phyloP scores from a whole-genome alignment of 2,888 invertebrate species.

The Rhingia campestris region DNA sequence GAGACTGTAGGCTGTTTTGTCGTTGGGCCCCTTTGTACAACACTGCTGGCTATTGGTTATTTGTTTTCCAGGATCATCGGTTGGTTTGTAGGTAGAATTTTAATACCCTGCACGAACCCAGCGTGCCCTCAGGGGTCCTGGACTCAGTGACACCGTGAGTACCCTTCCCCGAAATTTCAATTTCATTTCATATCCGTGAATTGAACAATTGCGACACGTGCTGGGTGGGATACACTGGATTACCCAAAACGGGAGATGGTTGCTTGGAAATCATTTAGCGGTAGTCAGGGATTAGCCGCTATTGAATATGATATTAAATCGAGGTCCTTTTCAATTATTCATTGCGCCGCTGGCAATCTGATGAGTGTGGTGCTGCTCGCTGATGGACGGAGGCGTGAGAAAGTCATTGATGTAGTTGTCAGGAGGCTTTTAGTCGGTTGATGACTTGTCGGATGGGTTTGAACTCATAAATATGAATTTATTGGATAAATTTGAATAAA shows the following conservation, averaged over 20 bases:
- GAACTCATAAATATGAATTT: constrained; percentile 32
- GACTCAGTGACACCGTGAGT: constrained; percentile 43
- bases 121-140: constrained; percentile 49
- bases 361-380: constrained; percentile 5
- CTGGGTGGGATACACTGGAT: constrained; percentile 75
- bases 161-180: constrained; percentile 2
- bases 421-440: constrained; percentile 12
- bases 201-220: constrained; percentile 76
- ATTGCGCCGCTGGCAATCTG: constrained; percentile 46
- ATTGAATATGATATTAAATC: constrained; percentile 74
- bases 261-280: constrained; percentile 76
- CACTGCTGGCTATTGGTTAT: constrained; percentile 55
- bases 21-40: constrained; percentile 18
- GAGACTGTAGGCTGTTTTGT: constrained; percentile 43
- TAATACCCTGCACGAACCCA: constrained; percentile 62
- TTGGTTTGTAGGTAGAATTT: constrained; percentile 56
- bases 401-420: constrained; percentile 66
- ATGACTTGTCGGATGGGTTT: constrained; percentile 1
- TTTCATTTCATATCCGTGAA: constrained; percentile 68
- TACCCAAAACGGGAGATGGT: constrained; percentile 66
- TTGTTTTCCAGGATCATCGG: constrained; percentile 66
- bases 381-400: constrained; percentile 68
- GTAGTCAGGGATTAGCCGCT: constrained; percentile 75
- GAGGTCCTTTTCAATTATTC: constrained; percentile 73
- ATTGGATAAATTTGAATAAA: constrained; percentile 16